phyloP scores from a whole-genome alignment of 2,113 vertebrate species.

The Podilymbus podiceps region DNA sequence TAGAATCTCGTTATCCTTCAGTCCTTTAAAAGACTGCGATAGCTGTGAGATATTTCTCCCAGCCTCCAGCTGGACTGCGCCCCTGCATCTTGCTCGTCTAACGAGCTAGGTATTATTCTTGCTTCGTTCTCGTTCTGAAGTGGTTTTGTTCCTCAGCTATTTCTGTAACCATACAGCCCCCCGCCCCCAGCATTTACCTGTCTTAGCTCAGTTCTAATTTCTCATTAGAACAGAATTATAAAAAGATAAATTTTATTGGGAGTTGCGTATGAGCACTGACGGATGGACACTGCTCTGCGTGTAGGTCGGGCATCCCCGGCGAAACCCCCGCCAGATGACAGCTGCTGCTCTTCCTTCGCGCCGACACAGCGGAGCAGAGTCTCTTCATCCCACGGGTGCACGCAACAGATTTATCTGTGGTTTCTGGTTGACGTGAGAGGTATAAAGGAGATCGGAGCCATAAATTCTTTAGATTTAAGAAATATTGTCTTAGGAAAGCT shows the following conservation, averaged over 20 bases:
- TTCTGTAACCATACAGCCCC: not conserved
- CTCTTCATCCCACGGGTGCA: not conserved
- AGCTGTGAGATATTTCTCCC: not conserved
- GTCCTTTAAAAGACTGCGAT: not conserved
- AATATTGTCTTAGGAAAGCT: not conserved
- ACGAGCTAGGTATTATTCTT: not conserved
- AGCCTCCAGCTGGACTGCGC: not conserved
- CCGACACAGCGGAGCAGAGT: not conserved
- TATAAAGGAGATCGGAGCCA: not conserved
- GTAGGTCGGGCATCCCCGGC: not conserved
- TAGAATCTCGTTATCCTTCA: not conserved
- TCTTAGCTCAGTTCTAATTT: not conserved
- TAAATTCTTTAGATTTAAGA: not conserved
- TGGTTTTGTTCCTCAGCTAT: not conserved
- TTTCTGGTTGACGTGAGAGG: not conserved
- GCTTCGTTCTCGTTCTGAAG: not conserved
- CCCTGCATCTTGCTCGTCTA: not conserved
- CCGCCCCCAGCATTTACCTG: not conserved
- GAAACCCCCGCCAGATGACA: not conserved
- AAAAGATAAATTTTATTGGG: not conserved
- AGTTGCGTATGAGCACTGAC: not conserved
- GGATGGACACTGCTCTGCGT: not conserved
- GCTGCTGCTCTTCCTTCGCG: rapidly evolving
- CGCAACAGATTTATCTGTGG: not conserved
- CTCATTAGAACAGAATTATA: not conserved